phyloP scores from a whole-genome alignment of 2,888 invertebrate species.

The Adineta ricciae region DNA sequence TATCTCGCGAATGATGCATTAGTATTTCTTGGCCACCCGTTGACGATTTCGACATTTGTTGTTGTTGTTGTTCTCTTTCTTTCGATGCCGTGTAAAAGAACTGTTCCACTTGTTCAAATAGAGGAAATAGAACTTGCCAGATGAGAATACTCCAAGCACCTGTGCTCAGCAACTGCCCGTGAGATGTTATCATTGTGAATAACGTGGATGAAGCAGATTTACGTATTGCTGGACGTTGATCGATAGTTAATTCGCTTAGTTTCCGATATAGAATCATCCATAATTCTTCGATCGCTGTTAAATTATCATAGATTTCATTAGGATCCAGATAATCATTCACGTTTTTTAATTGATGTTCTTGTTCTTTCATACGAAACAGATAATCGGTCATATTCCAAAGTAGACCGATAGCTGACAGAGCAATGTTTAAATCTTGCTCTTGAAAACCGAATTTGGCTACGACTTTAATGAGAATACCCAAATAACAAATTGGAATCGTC shows the following conservation, averaged over 20 bases:
- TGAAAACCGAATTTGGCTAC: conserved; percentile 91
- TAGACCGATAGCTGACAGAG: conserved; percentile 84
- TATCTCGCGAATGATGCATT: conserved; percentile 94
- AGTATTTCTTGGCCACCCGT: conserved; percentile 61
- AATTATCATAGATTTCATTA: conserved; percentile 51
- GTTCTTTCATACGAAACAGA: conserved; percentile 80
- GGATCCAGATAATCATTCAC: conserved; percentile 19
- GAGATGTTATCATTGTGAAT: conserved; percentile 70
- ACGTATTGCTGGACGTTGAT: conserved; percentile 82
- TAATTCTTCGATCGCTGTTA: conserved; percentile 78
- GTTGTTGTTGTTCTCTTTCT: conserved; percentile 36
- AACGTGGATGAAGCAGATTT: conserved; percentile 93
- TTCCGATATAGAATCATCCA: conserved; percentile 76
- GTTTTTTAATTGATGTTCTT: conserved; percentile 33
- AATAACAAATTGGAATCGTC: conserved; percentile 78
- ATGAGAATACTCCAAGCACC: conserved; percentile 32
- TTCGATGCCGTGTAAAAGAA: conserved; percentile 54
- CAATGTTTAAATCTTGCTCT: conserved; percentile 88
- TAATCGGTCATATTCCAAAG: conserved; percentile 99
- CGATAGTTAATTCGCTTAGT: conserved; percentile 67
- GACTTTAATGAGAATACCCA: conserved; percentile 77
- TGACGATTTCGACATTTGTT: conserved; percentile 22
- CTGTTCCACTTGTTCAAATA: conserved; percentile 76
- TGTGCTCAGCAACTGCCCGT: conserved; percentile 28
- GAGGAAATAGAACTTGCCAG: conserved; percentile 71